These are phyloP conservation scores for Otocyon megalotis DNA, from an alignment of 2,113 vertebrate genomes.

Conservation along the genomic window DNA sequence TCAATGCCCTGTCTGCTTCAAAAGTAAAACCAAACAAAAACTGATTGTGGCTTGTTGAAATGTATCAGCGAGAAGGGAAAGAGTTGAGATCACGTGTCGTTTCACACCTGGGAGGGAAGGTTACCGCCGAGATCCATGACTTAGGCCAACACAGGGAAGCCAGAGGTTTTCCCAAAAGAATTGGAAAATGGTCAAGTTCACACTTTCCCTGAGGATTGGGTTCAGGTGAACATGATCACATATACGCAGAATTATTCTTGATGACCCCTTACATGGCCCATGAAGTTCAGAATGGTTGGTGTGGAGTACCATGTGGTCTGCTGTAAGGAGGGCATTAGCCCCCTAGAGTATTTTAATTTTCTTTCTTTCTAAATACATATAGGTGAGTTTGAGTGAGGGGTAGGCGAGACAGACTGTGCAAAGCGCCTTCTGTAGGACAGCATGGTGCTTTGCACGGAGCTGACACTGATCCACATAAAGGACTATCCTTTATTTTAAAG, in stretches of 20 bases:
- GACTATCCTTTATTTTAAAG: neutral
- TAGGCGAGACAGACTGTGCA: neutral
- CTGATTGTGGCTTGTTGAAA: neutral
- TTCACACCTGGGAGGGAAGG: neutral
- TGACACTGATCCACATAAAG: neutral
- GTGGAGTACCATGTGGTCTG: neutral
- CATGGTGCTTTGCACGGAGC: neutral
- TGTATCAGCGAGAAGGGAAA: neutral
- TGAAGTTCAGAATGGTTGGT: neutral
- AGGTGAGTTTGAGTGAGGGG: neutral
- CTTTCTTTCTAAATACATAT: neutral
- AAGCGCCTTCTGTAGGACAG: fast-evolving
- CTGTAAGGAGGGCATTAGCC: neutral
- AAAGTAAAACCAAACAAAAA: neutral
- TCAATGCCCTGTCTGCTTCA: neutral
- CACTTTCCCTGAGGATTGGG: neutral
- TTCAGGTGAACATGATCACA: neutral
- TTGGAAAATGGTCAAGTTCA: neutral
- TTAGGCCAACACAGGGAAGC: neutral
- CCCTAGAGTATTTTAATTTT: neutral
- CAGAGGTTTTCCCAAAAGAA: neutral
- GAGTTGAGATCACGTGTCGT: neutral
- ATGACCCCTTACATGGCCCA: neutral
- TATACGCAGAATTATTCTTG: neutral
- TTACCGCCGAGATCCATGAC: neutral